Evolutionary conservation across 1,140 invertebrate genomes (phyloP).

Genomic region (Lepidurus couesii): DNA sequence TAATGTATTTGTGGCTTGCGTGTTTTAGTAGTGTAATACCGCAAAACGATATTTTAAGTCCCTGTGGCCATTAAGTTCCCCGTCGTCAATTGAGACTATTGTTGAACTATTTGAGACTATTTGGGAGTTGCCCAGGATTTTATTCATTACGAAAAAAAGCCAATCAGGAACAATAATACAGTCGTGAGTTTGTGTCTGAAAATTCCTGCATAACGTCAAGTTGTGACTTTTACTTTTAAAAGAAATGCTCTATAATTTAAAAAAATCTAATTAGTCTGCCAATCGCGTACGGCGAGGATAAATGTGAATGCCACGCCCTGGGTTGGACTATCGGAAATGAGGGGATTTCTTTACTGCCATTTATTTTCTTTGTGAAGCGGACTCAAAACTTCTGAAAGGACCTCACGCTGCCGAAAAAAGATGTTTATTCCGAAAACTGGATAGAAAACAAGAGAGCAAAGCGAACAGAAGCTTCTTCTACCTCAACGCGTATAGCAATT

Average conservation of each 20-base stretch:
- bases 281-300: background rate
- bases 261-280: background rate
- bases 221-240: background rate
- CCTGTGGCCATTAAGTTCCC: background rate
- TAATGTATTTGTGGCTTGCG: conserved; percentile 1
- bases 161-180: background rate
- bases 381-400: background rate
- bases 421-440: background rate
- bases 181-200: background rate
- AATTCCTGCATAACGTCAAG: background rate
- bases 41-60: conserved; percentile 2
- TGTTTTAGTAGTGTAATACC: conserved; percentile 15
- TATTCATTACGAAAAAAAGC: background rate
- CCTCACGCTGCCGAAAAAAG: background rate
- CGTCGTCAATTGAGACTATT: background rate
- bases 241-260: too few species aligned
- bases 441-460: background rate
- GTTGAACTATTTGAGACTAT: too few species aligned
- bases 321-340: conserved; percentile 9
- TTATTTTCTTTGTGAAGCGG: background rate
- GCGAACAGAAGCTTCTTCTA: background rate
- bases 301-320: background rate
- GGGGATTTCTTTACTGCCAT: conserved; percentile 1
- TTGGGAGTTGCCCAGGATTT: background rate
- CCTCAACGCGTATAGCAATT: conserved; percentile 1